These are phyloP conservation scores for Coilia nasus DNA, from an alignment of 2,797 vertebrate species.

Conservation along the genomic window DNA sequence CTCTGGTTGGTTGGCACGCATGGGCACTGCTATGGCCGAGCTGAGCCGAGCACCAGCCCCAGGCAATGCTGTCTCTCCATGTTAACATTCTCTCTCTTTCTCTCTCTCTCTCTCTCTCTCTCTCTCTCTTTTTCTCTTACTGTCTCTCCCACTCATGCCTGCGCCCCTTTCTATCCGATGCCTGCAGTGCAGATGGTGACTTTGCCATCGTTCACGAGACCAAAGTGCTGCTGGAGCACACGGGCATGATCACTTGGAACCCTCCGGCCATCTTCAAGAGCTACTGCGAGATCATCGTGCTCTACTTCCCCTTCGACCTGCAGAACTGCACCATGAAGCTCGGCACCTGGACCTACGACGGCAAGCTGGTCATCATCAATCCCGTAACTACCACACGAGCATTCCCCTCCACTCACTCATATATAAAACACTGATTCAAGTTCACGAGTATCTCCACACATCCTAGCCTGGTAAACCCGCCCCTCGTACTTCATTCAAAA, in stretches of 20 bases:
- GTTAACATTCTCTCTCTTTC: conserved; percentile 24
- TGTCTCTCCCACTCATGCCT: conserved; percentile 33
- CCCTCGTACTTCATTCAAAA: too few species aligned
- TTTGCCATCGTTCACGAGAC: conserved; percentile 95
- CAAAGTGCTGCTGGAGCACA: conserved; percentile 90
- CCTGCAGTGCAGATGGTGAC: conserved; percentile 87
- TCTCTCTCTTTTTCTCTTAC: background rate
- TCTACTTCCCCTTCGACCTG: conserved; percentile 93
- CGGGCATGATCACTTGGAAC: conserved; percentile 88
- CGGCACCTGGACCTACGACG: conserved; percentile 94
- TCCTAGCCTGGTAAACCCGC: too few species aligned
- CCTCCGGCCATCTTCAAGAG: conserved; percentile 98
- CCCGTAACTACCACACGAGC: conserved; percentile 70
- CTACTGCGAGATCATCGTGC: conserved; percentile 97
- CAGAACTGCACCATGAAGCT: conserved; percentile 99
- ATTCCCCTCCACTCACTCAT: background rate
- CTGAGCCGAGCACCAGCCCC: background rate
- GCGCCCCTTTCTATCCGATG: background rate
- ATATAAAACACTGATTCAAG: too few species aligned
- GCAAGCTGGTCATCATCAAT: conserved; percentile 85
- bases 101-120: background rate
- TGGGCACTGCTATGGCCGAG: conserved; percentile 29
- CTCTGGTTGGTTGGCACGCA: conserved; percentile 39
- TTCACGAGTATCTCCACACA: background rate
- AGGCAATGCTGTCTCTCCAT: conserved; percentile 26